Percentiles rank a stretch among this genome's conserved stretches.
Evolutionary conservation across 2,888 invertebrate genomes (phyloP).

Genomic region (Arctia plantaginis): DNA sequence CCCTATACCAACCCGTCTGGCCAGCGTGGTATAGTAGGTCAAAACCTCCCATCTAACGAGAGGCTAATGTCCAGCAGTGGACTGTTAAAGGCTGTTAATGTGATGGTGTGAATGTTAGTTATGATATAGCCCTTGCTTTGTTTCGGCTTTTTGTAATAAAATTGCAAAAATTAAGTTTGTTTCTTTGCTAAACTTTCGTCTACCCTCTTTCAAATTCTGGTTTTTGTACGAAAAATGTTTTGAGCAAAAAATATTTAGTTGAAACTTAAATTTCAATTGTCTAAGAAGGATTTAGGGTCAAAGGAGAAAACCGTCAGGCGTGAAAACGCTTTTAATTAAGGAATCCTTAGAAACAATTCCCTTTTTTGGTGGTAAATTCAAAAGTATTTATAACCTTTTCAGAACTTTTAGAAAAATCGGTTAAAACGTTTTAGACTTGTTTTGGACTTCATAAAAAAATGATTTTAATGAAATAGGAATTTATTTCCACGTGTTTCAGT

Average conservation of each 20-base stretch:
- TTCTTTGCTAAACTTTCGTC: neutral
- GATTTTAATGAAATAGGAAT: conserved; percentile 13
- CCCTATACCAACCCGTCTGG: too few relatives aligned
- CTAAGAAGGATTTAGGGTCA: conserved; percentile 33
- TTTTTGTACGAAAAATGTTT: conserved; percentile 15
- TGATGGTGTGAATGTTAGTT: too few relatives aligned
- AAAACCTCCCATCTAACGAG: too few relatives aligned
- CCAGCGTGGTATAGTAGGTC: too few relatives aligned
- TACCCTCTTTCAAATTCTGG: neutral
- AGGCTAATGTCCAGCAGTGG: too few relatives aligned
- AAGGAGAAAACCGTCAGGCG: conserved; percentile 35
- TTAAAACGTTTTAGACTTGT: conserved; percentile 28
- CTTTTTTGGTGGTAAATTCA: conserved; percentile 28
- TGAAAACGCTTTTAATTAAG: conserved; percentile 47
- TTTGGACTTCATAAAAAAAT: conserved; percentile 22
- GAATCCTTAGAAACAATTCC: conserved; percentile 32
- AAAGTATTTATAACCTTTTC: conserved; percentile 27
- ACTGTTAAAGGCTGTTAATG: too few relatives aligned
- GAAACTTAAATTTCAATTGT: conserved; percentile 11
- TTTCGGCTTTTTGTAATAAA: neutral
- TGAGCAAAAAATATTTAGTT: conserved; percentile 3
- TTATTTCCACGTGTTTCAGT: neutral
- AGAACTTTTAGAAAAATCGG: conserved; percentile 27
- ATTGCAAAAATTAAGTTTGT: neutral
- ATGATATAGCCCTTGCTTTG: too few relatives aligned